Base-by-base conservation (phyloP, 1,140 invertebrate genomes). In the Catajapyx aquilonaris region DNA sequence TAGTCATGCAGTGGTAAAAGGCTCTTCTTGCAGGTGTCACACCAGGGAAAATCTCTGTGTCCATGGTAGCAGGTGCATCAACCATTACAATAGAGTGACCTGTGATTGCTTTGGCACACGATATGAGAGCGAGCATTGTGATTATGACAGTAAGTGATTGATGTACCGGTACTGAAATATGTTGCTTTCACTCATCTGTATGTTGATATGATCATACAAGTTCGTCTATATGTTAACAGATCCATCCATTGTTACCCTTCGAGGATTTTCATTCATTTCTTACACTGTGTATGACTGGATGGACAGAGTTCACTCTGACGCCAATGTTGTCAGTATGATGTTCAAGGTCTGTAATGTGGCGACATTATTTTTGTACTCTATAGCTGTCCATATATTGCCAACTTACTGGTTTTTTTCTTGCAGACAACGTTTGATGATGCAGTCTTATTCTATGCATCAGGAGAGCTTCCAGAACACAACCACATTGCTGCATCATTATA, bases 201-300 rank as follows among this genome's bases (percentile, higher is more conserved):
- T n/a, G n/a, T n/a, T n/a, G n/a, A n/a, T n/a, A n/a, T n/a, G n/a
- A n/a, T n/a, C n/a, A n/a, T n/a, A n/a, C n/a, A n/a, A n/a, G n/a
- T n/a, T n/a, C n/a, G n/a, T n/a, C n/a, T n/a, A n/a, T n/a, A n/a
- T n/a, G n/a, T n/a, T n/a, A n/a, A n/a, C n/a, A n/a, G n/a, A n/a
- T n/a, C 76, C 81, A 3, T 86, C 85, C 1, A 70, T 81, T 38
- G 60, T 91, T 19, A 91, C 86, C 0, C 56, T 91, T 9, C 65
- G 80, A 42, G 86, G 87, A 0, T 87, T 85, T 36, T 88, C 86
- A 19, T 91, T 84, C 60, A 73, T 94, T 1, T 87, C 81, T 1
- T 91, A 90, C 55, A 65, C 83, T 35, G 78, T 91, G 11, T 91
- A 90, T 52, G 79, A 87, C 48, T 87, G 81, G 77, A 83, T 85